Percentiles rank a stretch among this genome's conserved stretches.
Evolutionary conservation across 2,888 invertebrate genomes (phyloP).

Genomic region (Criorhina ranunculi): DNA sequence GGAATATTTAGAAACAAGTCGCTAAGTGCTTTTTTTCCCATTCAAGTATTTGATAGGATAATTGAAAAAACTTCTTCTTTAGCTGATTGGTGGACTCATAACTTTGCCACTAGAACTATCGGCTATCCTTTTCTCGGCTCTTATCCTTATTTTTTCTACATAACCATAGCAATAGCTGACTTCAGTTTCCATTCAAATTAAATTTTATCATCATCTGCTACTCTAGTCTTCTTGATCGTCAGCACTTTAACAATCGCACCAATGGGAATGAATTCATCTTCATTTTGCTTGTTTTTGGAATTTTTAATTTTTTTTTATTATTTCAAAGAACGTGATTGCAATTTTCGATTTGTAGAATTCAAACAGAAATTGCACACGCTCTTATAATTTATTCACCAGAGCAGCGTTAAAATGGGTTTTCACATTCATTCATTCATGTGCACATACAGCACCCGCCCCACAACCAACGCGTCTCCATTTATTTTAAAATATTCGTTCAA

Average conservation of each 20-base stretch:
- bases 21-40: no score
- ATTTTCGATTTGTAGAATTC: constrained; percentile 55
- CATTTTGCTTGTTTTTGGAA: constrained; percentile 29
- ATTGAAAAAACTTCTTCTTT: no score
- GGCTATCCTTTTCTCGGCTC: no score
- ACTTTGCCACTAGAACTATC: no score
- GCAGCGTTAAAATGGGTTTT: constrained; percentile 23
- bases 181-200: not conserved
- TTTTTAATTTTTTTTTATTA: constrained; percentile 27
- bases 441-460: not conserved
- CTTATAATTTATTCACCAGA: constrained; percentile 61
- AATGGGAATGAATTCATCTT: constrained; percentile 33
- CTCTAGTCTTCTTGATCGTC: constrained; percentile 43
- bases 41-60: no score
- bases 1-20: no score
- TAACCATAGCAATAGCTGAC: no score
- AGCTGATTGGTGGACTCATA: no score
- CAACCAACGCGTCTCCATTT: constrained; percentile 45
- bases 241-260: constrained; percentile 18
- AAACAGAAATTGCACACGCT: constrained; percentile 61
- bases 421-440: constrained; percentile 17
- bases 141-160: no score
- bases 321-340: constrained; percentile 64
- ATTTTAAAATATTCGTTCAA: constrained; percentile 71
- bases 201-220: constrained; percentile 1